Conservation (phyloP, 2,113 vertebrate genomes). For the Epinephelus fuscoguttatus region DNA sequence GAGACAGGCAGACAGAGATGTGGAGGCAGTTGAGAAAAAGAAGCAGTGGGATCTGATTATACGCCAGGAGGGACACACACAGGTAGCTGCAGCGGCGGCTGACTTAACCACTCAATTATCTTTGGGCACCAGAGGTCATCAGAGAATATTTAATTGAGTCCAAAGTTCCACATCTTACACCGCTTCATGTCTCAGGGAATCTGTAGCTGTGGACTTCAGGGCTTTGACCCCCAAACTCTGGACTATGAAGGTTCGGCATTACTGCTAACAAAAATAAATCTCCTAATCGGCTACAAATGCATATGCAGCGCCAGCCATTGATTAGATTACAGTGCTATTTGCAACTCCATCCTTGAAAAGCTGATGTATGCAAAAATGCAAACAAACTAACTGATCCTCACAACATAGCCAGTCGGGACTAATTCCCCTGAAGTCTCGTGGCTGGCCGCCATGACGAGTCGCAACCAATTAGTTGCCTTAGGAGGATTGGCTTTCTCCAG, state of each 20-base stretch:
- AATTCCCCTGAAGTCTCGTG: conserved; percentile 51
- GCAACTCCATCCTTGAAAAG: conserved; percentile 46
- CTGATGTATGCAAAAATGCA: conserved; percentile 69
- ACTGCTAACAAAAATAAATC: conserved; percentile 50
- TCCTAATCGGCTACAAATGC: conserved; percentile 60
- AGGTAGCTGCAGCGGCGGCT: conserved; percentile 54
- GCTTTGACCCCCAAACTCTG: conserved; percentile 37
- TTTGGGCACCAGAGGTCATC: conserved; percentile 62
- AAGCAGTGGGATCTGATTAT: conserved; percentile 52
- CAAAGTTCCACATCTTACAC: conserved; percentile 61
- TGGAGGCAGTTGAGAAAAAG: conserved; percentile 27
- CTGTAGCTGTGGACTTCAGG: conserved; percentile 20
- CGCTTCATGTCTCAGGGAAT: conserved; percentile 37
- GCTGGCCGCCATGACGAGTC: conserved; percentile 60
- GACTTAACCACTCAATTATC: conserved; percentile 73
- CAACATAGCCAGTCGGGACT: conserved; percentile 44
- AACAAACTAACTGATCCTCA: conserved; percentile 57
- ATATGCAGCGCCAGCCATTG: conserved; percentile 58
- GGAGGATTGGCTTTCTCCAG: conserved; percentile 30
- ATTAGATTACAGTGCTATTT: conserved; percentile 61
- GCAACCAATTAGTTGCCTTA: conserved; percentile 56
- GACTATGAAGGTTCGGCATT: conserved; percentile 30
- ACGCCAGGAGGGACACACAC: conserved; percentile 52
- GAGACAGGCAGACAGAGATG: conserved; percentile 14
- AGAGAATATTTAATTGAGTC: conserved; percentile 74